Percentiles rank a stretch among this genome's conserved stretches.
Evolutionary conservation across 2,113 vertebrate species (phyloP).

Genomic region (Macroglossus sobrinus): DNA sequence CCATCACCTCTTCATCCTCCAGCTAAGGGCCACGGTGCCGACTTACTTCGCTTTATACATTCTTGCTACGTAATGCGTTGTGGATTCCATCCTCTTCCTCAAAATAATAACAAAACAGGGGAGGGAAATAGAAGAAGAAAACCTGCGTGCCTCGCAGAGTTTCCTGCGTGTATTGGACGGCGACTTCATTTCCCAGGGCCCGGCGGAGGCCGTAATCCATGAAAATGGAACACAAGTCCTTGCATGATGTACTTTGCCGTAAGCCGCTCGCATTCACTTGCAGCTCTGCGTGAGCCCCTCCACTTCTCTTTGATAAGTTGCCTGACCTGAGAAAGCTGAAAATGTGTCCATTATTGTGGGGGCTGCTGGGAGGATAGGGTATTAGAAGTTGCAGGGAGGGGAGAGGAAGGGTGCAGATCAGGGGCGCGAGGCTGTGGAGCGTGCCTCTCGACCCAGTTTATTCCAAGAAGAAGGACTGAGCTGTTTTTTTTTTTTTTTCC

Average conservation of each 20-base stretch:
- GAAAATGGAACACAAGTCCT: conserved; percentile 70
- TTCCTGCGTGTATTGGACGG: conserved; percentile 36
- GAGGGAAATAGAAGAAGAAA: conserved; percentile 12
- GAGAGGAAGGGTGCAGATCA: conserved; percentile 31
- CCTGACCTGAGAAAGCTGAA: conserved; percentile 72
- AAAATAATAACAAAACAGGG: background rate
- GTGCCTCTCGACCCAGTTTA: rapidly evolving
- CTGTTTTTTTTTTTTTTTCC: background rate
- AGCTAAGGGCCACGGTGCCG: conserved; percentile 51
- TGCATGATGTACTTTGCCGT: conserved; percentile 58
- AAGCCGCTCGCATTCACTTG: conserved; percentile 76
- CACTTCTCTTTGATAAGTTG: conserved; percentile 76
- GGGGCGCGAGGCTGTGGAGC: background rate
- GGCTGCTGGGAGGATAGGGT: conserved; percentile 53
- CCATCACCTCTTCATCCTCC: conserved; percentile 16
- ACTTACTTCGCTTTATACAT: conserved; percentile 61
- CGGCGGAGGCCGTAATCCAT: conserved; percentile 72
- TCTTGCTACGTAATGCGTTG: background rate
- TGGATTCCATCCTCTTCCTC: background rate
- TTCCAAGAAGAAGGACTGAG: background rate
- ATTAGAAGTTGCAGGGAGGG: no score
- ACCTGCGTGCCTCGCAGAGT: conserved; percentile 43
- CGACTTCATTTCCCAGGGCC: conserved; percentile 76
- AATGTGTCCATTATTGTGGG: conserved; percentile 74
- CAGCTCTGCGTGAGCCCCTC: conserved; percentile 75